Conservation (phyloP, 2,888 invertebrate genomes). For the Cephus rjabovi region DNA sequence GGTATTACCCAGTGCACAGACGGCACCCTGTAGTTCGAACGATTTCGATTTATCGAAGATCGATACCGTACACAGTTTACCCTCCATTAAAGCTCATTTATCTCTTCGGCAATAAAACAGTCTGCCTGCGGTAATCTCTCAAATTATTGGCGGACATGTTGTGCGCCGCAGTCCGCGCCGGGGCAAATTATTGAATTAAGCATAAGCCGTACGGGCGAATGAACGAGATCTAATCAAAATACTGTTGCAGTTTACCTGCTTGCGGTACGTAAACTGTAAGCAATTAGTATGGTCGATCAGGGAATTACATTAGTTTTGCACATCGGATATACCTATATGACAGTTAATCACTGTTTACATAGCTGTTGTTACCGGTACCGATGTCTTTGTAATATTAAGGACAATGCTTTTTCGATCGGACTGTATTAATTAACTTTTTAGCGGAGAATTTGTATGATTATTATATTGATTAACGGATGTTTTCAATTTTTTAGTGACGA, state of each 20-base stretch:
- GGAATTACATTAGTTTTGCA: neutral
- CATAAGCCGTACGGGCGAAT: neutral
- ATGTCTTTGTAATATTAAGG: too few relatives aligned
- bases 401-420: neutral
- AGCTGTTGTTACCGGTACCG: neutral
- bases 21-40: slow-evolving; percentile 1
- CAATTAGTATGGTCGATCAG: neutral
- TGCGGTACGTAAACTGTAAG: neutral
- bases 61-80: slow-evolving; percentile 5
- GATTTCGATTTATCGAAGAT: slow-evolving; percentile 3
- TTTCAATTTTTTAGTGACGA: too few relatives aligned
- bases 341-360: too few relatives aligned
- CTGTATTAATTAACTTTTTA: neutral
- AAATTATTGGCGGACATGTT: slow-evolving; percentile 1
- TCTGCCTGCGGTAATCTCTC: slow-evolving; percentile 4
- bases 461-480: too few relatives aligned
- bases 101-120: slow-evolving; percentile 1
- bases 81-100: slow-evolving; percentile 5
- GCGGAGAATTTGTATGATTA: neutral
- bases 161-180: neutral
- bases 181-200: slow-evolving; percentile 1
- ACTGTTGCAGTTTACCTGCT: neutral
- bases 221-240: neutral
- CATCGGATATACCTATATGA: neutral
- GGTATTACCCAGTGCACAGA: neutral